Conservation (phyloP, 2,797 vertebrate genomes). For the Sarcophilus harrisii region DNA sequence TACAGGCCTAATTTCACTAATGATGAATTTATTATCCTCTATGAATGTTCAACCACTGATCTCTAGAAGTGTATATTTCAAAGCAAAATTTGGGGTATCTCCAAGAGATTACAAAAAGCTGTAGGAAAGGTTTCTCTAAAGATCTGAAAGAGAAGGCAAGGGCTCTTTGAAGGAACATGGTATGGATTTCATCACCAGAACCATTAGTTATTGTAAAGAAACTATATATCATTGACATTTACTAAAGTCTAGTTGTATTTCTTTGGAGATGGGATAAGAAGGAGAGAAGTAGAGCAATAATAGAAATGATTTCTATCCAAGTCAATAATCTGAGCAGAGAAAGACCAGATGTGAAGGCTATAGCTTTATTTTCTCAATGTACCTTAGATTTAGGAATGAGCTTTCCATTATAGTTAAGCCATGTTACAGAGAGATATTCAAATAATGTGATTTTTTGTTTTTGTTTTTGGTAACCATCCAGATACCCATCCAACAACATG, state of each 20-base stretch:
- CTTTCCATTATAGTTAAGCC: not conserved
- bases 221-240: not conserved
- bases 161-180: not conserved
- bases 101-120: not conserved
- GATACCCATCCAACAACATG: not conserved
- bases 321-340: not conserved
- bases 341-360: not conserved
- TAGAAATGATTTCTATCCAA: not conserved
- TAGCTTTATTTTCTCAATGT: not conserved
- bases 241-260: not conserved
- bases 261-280: not conserved
- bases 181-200: not conserved
- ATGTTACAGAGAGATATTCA: not conserved
- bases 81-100: not conserved
- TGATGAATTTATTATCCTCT: not conserved
- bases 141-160: not conserved
- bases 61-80: not conserved
- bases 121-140: not conserved
- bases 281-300: not conserved
- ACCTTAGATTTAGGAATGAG: not conserved
- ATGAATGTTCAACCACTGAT: not conserved
- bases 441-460: not conserved
- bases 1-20: not conserved
- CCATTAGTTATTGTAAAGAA: not conserved
- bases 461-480: not conserved